phyloP scores from a whole-genome alignment of 2,797 vertebrate species.

The Manis crassicaudata region DNA sequence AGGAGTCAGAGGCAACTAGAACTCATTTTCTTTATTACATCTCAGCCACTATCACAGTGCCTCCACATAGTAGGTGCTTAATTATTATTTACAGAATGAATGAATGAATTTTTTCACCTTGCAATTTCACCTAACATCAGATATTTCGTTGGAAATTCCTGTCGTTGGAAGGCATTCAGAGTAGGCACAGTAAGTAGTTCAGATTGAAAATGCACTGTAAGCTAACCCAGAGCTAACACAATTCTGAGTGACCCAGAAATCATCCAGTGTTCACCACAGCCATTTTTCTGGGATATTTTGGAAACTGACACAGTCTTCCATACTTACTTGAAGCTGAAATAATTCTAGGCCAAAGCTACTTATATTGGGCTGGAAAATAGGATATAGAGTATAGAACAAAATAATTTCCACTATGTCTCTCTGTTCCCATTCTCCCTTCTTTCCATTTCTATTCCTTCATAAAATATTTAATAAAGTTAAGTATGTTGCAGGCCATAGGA shows the following conservation, averaged over 20 bases:
- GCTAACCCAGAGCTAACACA: background rate
- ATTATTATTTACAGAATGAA: background rate
- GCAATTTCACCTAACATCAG: background rate
- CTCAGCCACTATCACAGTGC: background rate
- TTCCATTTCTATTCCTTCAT: background rate
- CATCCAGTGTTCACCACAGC: background rate
- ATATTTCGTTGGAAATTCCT: background rate
- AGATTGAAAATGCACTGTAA: background rate
- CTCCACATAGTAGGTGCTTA: background rate
- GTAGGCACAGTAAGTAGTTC: background rate
- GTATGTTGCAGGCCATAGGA: background rate
- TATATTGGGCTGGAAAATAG: background rate
- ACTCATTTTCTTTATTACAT: background rate
- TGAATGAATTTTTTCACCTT: background rate
- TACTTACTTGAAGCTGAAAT: background rate
- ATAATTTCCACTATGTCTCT: background rate
- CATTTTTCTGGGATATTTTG: background rate
- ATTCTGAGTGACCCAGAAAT: background rate
- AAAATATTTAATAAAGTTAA: background rate
- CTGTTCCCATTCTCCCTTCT: background rate
- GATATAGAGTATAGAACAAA: background rate
- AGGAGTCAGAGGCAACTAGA: background rate
- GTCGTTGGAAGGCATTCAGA: background rate
- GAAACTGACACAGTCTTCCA: background rate
- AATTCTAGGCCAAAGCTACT: background rate